Evolutionary conservation across 2,888 invertebrate genomes (phyloP).

Genomic region (Steromphala cineraria): DNA sequence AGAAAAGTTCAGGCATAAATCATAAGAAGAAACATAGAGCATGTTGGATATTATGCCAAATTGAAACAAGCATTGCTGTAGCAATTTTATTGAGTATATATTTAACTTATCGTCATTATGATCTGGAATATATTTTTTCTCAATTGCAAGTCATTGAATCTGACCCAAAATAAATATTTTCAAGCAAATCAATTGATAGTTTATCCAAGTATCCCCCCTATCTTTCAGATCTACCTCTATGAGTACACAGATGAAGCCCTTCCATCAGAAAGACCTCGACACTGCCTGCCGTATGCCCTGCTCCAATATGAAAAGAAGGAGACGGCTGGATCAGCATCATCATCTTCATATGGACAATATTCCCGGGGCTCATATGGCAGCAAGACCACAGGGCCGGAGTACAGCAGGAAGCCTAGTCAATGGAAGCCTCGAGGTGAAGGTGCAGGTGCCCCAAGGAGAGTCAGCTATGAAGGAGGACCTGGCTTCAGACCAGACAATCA

Average conservation of each 20-base stretch:
- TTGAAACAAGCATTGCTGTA: no score
- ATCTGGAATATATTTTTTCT: no score
- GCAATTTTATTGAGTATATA: no score
- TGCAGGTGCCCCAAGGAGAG: neutral
- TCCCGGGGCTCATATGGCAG: neutral
- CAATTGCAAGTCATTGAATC: neutral
- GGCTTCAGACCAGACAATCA: neutral
- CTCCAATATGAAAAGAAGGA: conserved; percentile 24
- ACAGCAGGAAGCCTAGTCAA: neutral
- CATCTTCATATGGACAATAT: neutral
- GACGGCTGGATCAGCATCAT: neutral
- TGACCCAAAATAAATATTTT: no score
- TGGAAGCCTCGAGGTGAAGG: neutral
- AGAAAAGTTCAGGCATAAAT: no score
- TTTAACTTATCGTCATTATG: no score
- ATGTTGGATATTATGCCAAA: no score
- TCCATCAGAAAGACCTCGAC: conserved; percentile 58
- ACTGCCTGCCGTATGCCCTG: conserved; percentile 64
- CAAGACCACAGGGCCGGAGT: neutral
- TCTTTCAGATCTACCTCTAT: conserved; percentile 62
- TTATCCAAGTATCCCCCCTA: no score
- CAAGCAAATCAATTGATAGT: no score
- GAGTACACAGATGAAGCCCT: conserved; percentile 67
- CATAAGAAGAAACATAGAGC: no score
- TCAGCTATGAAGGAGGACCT: neutral